phyloP scores from a whole-genome alignment of 30 jellyfish, hydroid and myxozoan genomes.

The Cassiopea xamachana region DNA sequence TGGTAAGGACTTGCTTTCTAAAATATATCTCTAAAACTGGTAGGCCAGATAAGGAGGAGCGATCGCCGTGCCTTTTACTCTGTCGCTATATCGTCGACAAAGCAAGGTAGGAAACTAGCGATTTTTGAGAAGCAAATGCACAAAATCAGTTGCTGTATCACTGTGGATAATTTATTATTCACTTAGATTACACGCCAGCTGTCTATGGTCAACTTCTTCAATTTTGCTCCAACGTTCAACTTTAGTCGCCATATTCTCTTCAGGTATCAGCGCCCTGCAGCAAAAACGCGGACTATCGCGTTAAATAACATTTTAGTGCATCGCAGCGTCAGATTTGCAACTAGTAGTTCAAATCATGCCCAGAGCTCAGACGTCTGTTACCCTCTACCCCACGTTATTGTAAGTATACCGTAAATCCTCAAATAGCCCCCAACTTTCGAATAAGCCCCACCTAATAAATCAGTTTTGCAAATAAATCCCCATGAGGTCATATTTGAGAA shows the following conservation, averaged over 20 bases:
- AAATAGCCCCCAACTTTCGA: too few species aligned
- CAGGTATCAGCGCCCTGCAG: conserved; percentile 1
- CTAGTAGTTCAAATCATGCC: too few species aligned
- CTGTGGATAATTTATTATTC: not conserved
- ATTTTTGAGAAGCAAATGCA: not conserved
- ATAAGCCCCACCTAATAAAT: too few species aligned
- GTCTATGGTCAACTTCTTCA: not conserved
- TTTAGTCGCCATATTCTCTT: conserved; percentile 30
- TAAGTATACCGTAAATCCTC: too few species aligned
- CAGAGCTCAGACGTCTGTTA: too few species aligned
- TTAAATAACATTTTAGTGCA: not conserved
- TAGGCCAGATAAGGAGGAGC: conserved; percentile 10
- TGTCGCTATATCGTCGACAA: not conserved
- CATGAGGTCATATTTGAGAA: too few species aligned
- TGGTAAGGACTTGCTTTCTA: not conserved
- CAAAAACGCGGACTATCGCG: conserved; percentile 23
- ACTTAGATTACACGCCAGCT: not conserved
- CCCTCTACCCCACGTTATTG: too few species aligned
- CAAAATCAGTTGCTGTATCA: not conserved
- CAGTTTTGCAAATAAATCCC: too few species aligned
- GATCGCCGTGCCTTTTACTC: not conserved
- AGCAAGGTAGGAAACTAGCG: not conserved
- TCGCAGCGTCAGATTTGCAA: too few species aligned
- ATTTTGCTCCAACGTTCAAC: not conserved
- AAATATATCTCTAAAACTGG: not conserved